A percentile compares a stretch with the other conserved stretches of the same genome.
Conservation (phyloP, 2,113 vertebrate species). For the Parotia lawesii region DNA sequence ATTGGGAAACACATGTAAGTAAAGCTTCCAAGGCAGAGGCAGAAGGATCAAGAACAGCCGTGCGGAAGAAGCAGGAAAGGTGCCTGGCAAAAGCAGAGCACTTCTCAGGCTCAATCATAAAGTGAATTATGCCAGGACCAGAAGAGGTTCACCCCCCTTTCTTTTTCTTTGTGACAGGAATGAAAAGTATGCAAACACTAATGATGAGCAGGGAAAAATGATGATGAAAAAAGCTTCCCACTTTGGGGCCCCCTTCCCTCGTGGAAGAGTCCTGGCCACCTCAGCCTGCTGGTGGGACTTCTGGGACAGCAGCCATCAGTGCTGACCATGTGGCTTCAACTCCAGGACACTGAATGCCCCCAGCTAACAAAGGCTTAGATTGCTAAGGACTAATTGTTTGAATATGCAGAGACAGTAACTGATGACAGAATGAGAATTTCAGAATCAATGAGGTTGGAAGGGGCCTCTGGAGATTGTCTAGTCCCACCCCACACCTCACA, state of each 20-base stretch:
- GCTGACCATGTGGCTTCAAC: background rate
- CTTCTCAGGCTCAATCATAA: fast-evolving
- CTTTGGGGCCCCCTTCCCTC: background rate
- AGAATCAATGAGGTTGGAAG: background rate
- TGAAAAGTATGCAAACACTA: background rate
- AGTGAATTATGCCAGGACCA: background rate
- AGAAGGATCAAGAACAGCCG: background rate
- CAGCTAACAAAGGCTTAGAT: background rate
- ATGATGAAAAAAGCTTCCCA: background rate
- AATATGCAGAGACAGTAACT: background rate
- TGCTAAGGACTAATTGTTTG: background rate
- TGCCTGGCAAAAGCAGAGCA: background rate
- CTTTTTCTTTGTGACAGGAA: background rate
- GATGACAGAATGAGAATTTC: background rate
- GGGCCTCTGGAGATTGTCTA: background rate
- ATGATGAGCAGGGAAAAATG: background rate
- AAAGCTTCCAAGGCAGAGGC: background rate
- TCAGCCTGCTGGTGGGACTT: background rate
- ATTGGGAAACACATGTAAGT: background rate
- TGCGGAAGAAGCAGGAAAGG: background rate
- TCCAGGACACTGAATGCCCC: background rate
- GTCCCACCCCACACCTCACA: background rate
- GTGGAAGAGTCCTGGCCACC: background rate
- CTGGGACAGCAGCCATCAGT: background rate
- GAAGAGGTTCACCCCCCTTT: background rate